Percentiles rank a stretch among this genome's conserved stretches.
Conservation (phyloP, 2,888 invertebrate species). For the Lepetodrilus schrolli region DNA sequence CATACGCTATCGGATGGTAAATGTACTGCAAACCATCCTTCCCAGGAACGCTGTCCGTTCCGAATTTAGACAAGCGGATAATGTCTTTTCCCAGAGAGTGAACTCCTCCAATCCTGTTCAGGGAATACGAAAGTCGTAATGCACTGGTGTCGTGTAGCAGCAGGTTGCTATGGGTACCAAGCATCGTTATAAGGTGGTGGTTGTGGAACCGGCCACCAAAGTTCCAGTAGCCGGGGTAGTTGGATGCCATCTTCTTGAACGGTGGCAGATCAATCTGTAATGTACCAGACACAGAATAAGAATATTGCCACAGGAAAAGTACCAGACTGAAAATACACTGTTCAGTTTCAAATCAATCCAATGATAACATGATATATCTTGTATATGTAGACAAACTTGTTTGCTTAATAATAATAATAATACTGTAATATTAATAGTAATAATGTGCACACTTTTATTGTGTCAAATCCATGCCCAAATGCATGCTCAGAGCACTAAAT, state of each 20-base stretch:
- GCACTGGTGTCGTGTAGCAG: constrained; percentile 71
- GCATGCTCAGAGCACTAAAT: too few relatives aligned
- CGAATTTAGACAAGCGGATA: constrained; percentile 65
- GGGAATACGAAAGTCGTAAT: constrained; percentile 66
- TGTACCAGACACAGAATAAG: too few relatives aligned
- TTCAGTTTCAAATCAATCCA: not conserved
- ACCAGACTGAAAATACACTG: not conserved
- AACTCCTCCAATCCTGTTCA: constrained; percentile 67
- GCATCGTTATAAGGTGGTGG: constrained; percentile 56
- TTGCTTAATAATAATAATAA: too few relatives aligned
- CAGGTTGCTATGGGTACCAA: constrained; percentile 52
- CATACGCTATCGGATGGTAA: constrained; percentile 71
- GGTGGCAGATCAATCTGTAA: constrained; percentile 66
- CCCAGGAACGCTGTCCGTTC: constrained; percentile 69
- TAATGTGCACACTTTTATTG: too few relatives aligned
- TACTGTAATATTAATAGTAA: too few relatives aligned
- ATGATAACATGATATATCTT: too few relatives aligned
- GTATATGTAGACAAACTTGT: too few relatives aligned
- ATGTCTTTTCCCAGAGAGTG: constrained; percentile 68
- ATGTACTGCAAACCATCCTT: constrained; percentile 66
- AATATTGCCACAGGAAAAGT: not conserved
- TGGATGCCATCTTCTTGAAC: constrained; percentile 59
- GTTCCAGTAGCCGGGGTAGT: constrained; percentile 71
- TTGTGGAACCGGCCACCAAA: constrained; percentile 66
- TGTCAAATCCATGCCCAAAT: too few relatives aligned